A percentile compares a stretch with the other conserved stretches of the same genome.
These are phyloP conservation scores for Suricata suricatta DNA, from an alignment of 2,113 vertebrate species.

Conservation along the genomic window DNA sequence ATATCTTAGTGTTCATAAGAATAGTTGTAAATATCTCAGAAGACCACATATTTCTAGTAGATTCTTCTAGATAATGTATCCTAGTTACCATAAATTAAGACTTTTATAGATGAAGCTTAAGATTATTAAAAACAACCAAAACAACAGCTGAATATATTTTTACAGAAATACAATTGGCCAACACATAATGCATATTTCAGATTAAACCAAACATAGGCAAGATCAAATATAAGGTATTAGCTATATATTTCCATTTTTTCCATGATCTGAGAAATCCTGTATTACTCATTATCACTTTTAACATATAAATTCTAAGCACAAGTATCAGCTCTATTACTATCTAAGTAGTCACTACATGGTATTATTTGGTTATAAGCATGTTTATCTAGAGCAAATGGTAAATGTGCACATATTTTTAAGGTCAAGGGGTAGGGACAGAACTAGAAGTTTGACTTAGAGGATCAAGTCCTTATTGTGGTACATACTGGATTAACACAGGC, in stretches of 20 bases:
- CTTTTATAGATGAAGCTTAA: conserved; percentile 19
- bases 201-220: not conserved
- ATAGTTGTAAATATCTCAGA: not conserved
- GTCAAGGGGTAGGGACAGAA: not conserved
- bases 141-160: not conserved
- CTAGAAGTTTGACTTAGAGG: not conserved
- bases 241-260: not conserved
- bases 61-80: not conserved
- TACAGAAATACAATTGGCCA: not conserved
- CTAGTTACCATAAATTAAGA: not conserved
- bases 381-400: not conserved
- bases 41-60: not conserved
- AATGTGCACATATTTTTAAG: not conserved
- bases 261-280: not conserved
- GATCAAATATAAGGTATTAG: not conserved
- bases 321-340: not conserved
- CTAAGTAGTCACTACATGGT: not conserved
- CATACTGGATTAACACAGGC: not conserved
- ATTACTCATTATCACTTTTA: not conserved
- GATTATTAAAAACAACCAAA: not conserved
- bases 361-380: not conserved
- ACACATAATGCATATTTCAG: not conserved
- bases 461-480: not conserved
- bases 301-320: not conserved
- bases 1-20: not conserved